A percentile compares a stretch with the other conserved stretches of the same genome.
Conservation (phyloP, 2,113 vertebrate species). For the Nesogale talazaci region DNA sequence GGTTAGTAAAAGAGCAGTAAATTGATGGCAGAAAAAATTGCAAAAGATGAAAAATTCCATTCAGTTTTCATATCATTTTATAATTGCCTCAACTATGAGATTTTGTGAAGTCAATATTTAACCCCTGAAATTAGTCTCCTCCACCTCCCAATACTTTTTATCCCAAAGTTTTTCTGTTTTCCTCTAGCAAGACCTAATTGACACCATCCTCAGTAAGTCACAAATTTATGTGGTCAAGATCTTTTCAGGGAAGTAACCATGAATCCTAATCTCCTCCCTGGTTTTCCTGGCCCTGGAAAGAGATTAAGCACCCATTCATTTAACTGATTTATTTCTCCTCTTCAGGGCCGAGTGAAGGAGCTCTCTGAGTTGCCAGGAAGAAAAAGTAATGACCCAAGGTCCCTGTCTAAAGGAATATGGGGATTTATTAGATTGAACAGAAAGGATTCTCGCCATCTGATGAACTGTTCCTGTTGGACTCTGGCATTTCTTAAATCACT, state of each 20-base stretch:
- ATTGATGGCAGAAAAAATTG: conserved; percentile 1
- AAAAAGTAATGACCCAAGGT: conserved; percentile 36
- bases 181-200: conserved; percentile 34
- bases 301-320: conserved; percentile 29
- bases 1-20: background rate
- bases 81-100: conserved; percentile 20
- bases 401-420: conserved; percentile 46
- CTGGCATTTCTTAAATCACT: background rate
- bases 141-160: background rate
- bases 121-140: conserved; percentile 32
- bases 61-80: conserved; percentile 76
- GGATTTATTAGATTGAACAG: conserved; percentile 44
- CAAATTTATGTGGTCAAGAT: background rate
- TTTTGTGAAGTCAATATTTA: conserved; percentile 57
- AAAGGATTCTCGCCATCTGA: background rate
- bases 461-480: background rate
- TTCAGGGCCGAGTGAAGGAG: background rate
- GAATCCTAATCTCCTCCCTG: background rate
- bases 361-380: conserved; percentile 9
- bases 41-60: conserved; percentile 42
- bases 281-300: conserved; percentile 46
- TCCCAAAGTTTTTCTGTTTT: conserved; percentile 24
- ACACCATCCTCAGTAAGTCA: background rate
- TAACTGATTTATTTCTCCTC: conserved; percentile 44
- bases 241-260: conserved; percentile 8